Conservation (phyloP, 2,113 vertebrate species). For the Epinephelus moara region DNA sequence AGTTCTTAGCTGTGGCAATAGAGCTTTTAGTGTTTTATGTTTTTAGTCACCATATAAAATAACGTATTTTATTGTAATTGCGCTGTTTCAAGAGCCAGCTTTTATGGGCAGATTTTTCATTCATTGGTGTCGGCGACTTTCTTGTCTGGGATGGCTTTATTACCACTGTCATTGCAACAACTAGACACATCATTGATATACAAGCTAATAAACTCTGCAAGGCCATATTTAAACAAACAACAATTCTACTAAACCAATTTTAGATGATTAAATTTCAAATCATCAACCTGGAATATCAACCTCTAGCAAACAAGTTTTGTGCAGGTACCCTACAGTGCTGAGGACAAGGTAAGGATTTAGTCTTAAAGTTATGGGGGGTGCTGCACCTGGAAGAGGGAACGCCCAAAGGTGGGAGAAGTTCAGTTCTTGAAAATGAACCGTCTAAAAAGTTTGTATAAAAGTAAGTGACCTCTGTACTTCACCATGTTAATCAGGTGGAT, state of each 20-base stretch:
- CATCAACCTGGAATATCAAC: no score
- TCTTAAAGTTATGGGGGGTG: no score
- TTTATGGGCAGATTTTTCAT: not conserved
- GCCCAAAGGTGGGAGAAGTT: not conserved
- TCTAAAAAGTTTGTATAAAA: not conserved
- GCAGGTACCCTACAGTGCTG: no score
- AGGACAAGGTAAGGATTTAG: no score
- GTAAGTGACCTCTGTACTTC: not conserved
- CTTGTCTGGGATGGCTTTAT: not conserved
- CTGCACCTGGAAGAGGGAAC: not conserved
- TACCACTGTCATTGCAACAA: not conserved
- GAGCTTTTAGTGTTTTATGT: no score
- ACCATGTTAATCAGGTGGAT: not conserved
- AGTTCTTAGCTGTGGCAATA: conserved; percentile 12
- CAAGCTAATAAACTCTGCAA: not conserved
- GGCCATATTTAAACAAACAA: no score
- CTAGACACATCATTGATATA: not conserved
- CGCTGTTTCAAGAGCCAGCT: not conserved
- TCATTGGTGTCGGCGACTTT: not conserved
- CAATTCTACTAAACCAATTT: no score
- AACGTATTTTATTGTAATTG: not conserved
- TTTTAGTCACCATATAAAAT: not conserved
- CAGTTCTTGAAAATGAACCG: not conserved
- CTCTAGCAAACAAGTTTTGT: no score
- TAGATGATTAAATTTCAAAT: no score